Evolutionary conservation across 2,888 invertebrate species (phyloP).

Genomic region (Mamestra brassicae): DNA sequence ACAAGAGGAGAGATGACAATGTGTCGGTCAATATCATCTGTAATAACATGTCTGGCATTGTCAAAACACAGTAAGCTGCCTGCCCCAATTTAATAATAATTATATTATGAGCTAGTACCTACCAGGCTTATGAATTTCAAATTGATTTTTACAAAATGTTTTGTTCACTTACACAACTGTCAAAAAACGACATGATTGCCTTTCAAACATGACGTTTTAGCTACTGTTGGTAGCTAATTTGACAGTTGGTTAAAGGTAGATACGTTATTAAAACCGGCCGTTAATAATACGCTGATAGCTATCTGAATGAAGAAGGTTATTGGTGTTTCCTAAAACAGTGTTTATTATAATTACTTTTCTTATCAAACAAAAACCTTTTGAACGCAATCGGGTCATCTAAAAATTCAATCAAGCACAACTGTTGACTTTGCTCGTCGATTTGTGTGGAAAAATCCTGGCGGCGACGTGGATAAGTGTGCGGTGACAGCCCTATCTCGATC

Average conservation of each 20-base stretch:
- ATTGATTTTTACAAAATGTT: not conserved
- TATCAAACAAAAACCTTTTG: conserved; percentile 14
- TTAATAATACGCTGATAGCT: too few relatives aligned
- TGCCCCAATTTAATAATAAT: too few relatives aligned
- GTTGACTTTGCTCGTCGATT: conserved; percentile 60
- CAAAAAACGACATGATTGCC: too few relatives aligned
- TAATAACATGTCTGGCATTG: not conserved
- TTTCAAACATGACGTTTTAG: too few relatives aligned
- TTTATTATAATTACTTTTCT: conserved; percentile 19
- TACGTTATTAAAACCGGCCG: too few relatives aligned
- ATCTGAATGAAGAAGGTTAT: not conserved
- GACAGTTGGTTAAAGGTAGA: too few relatives aligned
- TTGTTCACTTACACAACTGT: not conserved
- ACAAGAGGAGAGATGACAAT: too few relatives aligned
- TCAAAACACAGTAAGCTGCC: not conserved
- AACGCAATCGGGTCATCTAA: conserved; percentile 35
- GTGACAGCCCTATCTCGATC: conserved; percentile 71
- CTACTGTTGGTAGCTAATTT: too few relatives aligned
- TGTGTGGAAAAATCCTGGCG: conserved; percentile 55
- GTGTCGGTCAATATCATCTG: too few relatives aligned
- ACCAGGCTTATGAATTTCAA: conserved; percentile 4
- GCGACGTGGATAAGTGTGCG: conserved; percentile 57
- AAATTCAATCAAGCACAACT: conserved; percentile 62
- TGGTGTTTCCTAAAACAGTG: conserved; percentile 3
- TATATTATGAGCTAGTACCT: too few relatives aligned